A percentile compares a stretch with the other conserved stretches of the same genome.
These are phyloP conservation scores for Acronicta leporina DNA, from an alignment of 2,888 invertebrate species.

Conservation along the genomic window DNA sequence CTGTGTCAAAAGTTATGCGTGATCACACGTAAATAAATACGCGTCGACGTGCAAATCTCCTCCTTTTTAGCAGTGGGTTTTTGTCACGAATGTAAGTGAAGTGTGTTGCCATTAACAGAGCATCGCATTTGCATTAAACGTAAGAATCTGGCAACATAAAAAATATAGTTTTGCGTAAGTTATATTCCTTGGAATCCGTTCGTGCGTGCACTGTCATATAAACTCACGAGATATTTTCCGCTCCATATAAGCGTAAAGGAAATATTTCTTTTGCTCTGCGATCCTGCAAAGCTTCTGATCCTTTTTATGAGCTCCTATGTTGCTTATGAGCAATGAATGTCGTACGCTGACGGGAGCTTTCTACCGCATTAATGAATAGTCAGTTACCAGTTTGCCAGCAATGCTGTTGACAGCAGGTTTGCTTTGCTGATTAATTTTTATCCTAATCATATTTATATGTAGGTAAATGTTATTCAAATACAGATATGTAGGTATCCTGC, in stretches of 20 bases:
- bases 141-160: slow-evolving; percentile 34
- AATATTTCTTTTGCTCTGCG: slow-evolving; percentile 79
- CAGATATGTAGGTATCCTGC: too few relatives aligned
- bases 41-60: too few relatives aligned
- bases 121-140: slow-evolving; percentile 23
- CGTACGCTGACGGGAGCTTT: slow-evolving; percentile 62
- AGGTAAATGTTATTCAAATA: too few relatives aligned
- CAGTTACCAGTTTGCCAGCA: slow-evolving; percentile 12
- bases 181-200: slow-evolving; percentile 62
- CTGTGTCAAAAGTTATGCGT: too few relatives aligned
- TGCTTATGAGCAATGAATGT: slow-evolving; percentile 77
- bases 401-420: slow-evolving; percentile 1
- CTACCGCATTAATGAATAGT: slow-evolving; percentile 59
- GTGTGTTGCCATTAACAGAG: slow-evolving; percentile 14
- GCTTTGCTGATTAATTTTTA: slow-evolving; percentile 1
- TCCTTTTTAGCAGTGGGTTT: not conserved
- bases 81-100: slow-evolving; percentile 1
- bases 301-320: slow-evolving; percentile 78
- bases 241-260: slow-evolving; percentile 70
- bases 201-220: slow-evolving; percentile 70
- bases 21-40: too few relatives aligned
- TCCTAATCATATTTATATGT: too few relatives aligned
- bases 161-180: slow-evolving; percentile 58
- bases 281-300: slow-evolving; percentile 78
- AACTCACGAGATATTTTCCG: slow-evolving; percentile 65